Evolutionary conservation across 2,113 vertebrate species (phyloP), one percentile per base, ranked within the genome.

Genomic region (Thamnaconus septentrionalis): DNA sequence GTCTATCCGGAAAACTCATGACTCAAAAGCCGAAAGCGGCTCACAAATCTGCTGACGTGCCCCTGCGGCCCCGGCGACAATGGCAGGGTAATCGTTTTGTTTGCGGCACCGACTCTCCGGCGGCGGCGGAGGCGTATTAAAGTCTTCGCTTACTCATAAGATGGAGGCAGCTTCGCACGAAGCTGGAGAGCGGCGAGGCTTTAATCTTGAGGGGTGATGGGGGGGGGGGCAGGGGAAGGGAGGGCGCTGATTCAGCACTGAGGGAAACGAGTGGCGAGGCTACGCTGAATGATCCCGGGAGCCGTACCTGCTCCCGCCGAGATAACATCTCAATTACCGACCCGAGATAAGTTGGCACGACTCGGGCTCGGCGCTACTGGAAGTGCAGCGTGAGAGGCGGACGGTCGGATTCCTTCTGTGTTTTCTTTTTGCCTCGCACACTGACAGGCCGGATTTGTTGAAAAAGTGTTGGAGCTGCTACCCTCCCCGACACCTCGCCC

Each of bases 241-340:
- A 53, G 52, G 47, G 42, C 1, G 75, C 76, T 85, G 82, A 86
- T 71, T 87, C 79, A 84, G 81, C 75, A 48, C 39, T 40, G 77
- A 83, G 69, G 64, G 66, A 79, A 80, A 75, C 53, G 68, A 75
- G 64, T 64, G 60, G 40, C 41, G 59, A 51, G 69, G 63, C 69
- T 6, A 64, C 49, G 64, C 65, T 79, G 81, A 86, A 71, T 77
- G 83, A 89, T 83, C 66, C 63, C 8, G 3, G 46, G 74, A 73
- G 71, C 18, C 65, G 71, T 61, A 76, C 74, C 72, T 71, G 78
- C 76, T 73, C 67, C 58, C 71, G 66, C 47, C 63, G 47, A 77
- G 87, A 89, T 90, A 87, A 85, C 74, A 87, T 91, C 88, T 89
- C 86, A 86, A 88, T 89, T 82, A 88, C 85, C 81, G 73, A 76